Evolutionary conservation across 2,797 vertebrate genomes (phyloP), one percentile per base, ranked within the genome.

Genomic region (Pyrocephalus nanus): DNA sequence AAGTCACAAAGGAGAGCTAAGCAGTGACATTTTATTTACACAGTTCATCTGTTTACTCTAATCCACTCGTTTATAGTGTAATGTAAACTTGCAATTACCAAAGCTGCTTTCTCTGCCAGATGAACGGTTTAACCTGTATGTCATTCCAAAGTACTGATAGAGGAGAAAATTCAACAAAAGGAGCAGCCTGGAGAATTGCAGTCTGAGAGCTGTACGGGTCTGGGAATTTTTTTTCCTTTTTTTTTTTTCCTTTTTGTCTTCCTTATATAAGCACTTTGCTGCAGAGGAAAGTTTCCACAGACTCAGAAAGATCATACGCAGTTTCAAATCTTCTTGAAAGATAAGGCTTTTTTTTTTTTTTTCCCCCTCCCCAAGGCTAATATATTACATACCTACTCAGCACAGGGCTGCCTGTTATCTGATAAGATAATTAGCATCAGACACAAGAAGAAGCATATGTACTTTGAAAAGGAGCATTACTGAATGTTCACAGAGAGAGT

Each of bases 351-450:
- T 50, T 60, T 70, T 72, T 82, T 73, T 78, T 47, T 45, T 58
- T 48, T 36, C 42, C 3, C 45, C 29, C 32, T 76, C 89, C 93
- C 88, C 64, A 80, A 91, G 94, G 95, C 95, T 96, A 93, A 86
- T 95, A 86, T 67, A 80, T 91, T 94, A 80, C 92, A 95, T 97
- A 95, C 91, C 75, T 94, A 94, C 92, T 89, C 96, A 80, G 95
- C 95, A 92, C 78, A 78, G 90, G 91, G 83, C 92, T 94, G 83
- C 95, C 97, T 96, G 78, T 91, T 94, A 89, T 97, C 96, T 93
- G 95, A 95, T 97, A 96, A 96, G 94, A 95, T 93, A 96, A 95
- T 97, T 96, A 96, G 85, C 62, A 74, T 93, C 94, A 95, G 94
- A 91, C 95, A 95, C 4, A 25, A 95, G 79, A 87, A 95, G 91